phyloP scores from a whole-genome alignment of 2,888 invertebrate species.

The Eristalis intricaria region DNA sequence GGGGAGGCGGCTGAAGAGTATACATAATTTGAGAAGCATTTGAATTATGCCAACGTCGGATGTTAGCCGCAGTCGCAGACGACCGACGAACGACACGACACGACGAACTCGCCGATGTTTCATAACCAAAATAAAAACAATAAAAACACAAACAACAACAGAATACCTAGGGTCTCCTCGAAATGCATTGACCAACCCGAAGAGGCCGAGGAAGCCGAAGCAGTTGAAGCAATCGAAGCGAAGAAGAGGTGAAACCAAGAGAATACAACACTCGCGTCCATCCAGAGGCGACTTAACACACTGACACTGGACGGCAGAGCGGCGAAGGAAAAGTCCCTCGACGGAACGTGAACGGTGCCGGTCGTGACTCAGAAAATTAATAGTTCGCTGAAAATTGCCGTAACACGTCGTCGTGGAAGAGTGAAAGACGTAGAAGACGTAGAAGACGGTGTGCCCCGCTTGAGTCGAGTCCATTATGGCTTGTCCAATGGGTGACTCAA shows the following conservation, averaged over 20 bases:
- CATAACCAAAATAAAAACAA: slow-evolving; percentile 71
- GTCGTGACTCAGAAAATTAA: slow-evolving; percentile 74
- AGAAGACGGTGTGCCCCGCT: slow-evolving; percentile 20
- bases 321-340: slow-evolving; percentile 17
- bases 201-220: slow-evolving; percentile 1
- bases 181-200: slow-evolving; percentile 43
- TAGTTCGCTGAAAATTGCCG: slow-evolving; percentile 66
- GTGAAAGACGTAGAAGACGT: background rate
- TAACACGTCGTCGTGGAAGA: slow-evolving; percentile 31
- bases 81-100: background rate
- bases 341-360: slow-evolving; percentile 36
- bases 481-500: background rate
- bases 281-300: slow-evolving; percentile 56
- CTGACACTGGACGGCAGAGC: slow-evolving; percentile 33
- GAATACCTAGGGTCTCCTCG: slow-evolving; percentile 55
- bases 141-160: slow-evolving; percentile 54
- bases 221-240: background rate
- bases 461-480: slow-evolving; percentile 38
- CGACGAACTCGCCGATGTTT: slow-evolving; percentile 32
- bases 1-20: slow-evolving; percentile 2
- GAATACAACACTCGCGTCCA: slow-evolving; percentile 17
- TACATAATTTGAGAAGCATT: slow-evolving; percentile 51
- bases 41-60: slow-evolving; percentile 64
- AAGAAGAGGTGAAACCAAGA: slow-evolving; percentile 18
- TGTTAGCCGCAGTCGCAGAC: slow-evolving; percentile 10